Evolutionary conservation across 2,888 invertebrate genomes (phyloP), one percentile per base, ranked within the genome.

Genomic region (Flexamia atlantica): DNA sequence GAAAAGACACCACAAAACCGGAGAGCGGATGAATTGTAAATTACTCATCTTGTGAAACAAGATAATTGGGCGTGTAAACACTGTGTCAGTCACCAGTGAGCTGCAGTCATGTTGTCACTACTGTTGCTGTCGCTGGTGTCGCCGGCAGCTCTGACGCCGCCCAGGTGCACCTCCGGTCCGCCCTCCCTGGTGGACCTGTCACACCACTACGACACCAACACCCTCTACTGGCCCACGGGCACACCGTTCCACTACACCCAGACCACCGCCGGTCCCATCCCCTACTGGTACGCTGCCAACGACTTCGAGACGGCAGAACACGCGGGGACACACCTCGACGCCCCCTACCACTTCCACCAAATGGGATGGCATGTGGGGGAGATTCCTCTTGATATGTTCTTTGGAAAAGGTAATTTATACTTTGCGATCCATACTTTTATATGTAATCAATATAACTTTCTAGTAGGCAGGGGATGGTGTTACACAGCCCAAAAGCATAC

Each of bases 271-370:
- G 28, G 1, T 14, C 7, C 23, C 14, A 28, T 0, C 17, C 42
- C 25, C 3, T 36, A 42, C 17, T 86, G 92, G 91, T 92, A 91
- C 84, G 92, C 93, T 72, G 86, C 90, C 0, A 92, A 93, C 85
- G 91, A 91, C 14, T 91, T 93, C 85, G 89, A 89, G n/a, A 90
- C 92, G 2, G 90, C 91, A 0, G 93, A 94, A 86, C 94, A 94
- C 87, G 92, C 92, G 0, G 93, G 94, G 0, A 94, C 94, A 0
- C 94, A 94, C 87, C 83, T 94, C 9, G 94, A 94, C 86, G 93
- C 94, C 0, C 94, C 94, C 0, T 91, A 91, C 82, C 94, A 94
- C 88, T 93, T 93, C 87, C 86, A 88, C 68, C 86, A 87, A 14
- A 87, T 89, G 0, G 91, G 91, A 0, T 89, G 90, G 89, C 90